Conservation (phyloP, 1,140 invertebrate species). For the Bombus fervidus region DNA sequence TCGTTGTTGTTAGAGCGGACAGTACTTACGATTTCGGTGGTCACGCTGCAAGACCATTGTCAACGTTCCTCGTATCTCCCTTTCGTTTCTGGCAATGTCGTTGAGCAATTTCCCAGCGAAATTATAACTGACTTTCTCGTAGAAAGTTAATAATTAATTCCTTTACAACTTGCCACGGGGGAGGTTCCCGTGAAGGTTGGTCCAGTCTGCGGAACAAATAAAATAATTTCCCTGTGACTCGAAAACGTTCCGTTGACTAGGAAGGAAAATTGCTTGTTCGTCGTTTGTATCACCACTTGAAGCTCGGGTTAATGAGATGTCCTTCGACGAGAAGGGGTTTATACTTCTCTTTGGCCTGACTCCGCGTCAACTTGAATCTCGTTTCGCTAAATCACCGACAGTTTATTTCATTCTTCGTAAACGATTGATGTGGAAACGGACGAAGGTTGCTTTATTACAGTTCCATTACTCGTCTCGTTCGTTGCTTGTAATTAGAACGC, state of each 20-base stretch:
- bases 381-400: background rate
- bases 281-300: conserved; percentile 2
- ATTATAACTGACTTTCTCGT: conserved; percentile 56
- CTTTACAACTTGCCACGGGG: conserved; percentile 46
- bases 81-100: conserved; percentile 56
- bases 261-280: conserved; percentile 37
- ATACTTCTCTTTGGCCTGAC: background rate
- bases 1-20: background rate
- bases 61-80: background rate
- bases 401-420: background rate
- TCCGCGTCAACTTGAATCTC: background rate
- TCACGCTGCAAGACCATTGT: background rate
- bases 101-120: conserved; percentile 61
- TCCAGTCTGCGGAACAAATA: conserved; percentile 36
- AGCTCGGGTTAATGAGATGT: conserved; percentile 53
- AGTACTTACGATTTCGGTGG: conserved; percentile 37
- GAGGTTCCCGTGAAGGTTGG: background rate
- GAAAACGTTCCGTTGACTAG: background rate
- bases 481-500: conserved; percentile 23
- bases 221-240: conserved; percentile 46
- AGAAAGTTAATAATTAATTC: conserved; percentile 57
- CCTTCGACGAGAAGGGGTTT: conserved; percentile 3
- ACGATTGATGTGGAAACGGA: background rate
- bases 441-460: background rate
- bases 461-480: background rate